phyloP scores from a whole-genome alignment of 2,113 vertebrate species.

The Cottus gobio region DNA sequence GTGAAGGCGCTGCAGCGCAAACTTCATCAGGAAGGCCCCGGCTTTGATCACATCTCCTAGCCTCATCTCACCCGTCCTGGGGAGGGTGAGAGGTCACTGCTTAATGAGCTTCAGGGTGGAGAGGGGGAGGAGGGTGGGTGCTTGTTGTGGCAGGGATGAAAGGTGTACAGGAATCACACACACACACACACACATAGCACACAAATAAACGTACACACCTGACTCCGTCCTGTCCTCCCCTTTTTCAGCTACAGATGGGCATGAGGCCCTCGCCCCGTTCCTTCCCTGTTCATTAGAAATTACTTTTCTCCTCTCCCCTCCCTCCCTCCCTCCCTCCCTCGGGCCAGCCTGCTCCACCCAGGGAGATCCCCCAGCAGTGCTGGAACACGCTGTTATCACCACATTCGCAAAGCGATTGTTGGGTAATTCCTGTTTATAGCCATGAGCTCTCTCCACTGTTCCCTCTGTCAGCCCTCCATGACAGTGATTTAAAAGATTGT shows the following conservation, averaged over 20 bases:
- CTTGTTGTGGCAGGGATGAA: constrained; percentile 60
- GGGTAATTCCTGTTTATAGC: constrained; percentile 93
- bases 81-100: constrained; percentile 66
- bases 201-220: constrained; percentile 45
- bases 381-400: constrained; percentile 95
- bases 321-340: constrained; percentile 55
- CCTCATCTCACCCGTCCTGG: constrained; percentile 69
- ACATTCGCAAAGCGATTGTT: constrained; percentile 90
- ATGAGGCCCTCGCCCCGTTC: constrained; percentile 75
- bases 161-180: constrained; percentile 56
- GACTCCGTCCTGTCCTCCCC: constrained; percentile 37
- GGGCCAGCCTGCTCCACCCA: constrained; percentile 82
- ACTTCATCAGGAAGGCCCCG: constrained; percentile 60
- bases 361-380: constrained; percentile 87
- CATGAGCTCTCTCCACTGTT: constrained; percentile 82
- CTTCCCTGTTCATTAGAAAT: constrained; percentile 59
- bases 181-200: constrained; percentile 22
- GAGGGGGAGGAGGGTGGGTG: background rate
- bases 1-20: constrained; percentile 38
- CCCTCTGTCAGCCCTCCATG: constrained; percentile 77
- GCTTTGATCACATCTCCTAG: constrained; percentile 74
- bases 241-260: constrained; percentile 57
- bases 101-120: constrained; percentile 72
- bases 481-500: constrained; percentile 35
- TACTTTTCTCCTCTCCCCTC: constrained; percentile 1